Evolutionary conservation across 1,140 invertebrate species (phyloP).

Genomic region (Aphis gossypii): DNA sequence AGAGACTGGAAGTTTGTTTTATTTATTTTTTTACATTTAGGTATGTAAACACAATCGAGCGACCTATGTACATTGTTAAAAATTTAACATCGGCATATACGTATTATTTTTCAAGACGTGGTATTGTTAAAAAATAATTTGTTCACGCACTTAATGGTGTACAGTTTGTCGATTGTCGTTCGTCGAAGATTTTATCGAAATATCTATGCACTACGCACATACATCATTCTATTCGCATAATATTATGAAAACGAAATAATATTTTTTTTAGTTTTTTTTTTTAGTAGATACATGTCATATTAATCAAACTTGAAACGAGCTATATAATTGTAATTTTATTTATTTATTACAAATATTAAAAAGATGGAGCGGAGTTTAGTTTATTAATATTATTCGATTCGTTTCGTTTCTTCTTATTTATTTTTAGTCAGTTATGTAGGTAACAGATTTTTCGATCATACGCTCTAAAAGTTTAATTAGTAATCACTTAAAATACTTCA

Average conservation of each 20-base stretch:
- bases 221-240: not conserved
- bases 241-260: not conserved
- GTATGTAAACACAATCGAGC: not conserved
- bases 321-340: not conserved
- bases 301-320: not conserved
- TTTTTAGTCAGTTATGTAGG: not conserved
- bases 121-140: not conserved
- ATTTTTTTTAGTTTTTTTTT: not conserved
- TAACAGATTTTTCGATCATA: not conserved
- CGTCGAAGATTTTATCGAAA: not conserved
- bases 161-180: not conserved
- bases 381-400: not conserved
- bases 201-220: not conserved
- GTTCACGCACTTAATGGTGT: not conserved
- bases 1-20: not conserved
- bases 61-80: not conserved
- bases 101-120: too few species aligned
- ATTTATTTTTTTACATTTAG: not conserved
- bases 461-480: not conserved
- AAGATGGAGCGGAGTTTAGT: not conserved
- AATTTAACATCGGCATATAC: not conserved
- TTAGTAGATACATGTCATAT: not conserved
- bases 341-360: not conserved
- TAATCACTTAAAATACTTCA: constrained; percentile 7
- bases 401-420: not conserved